Base-by-base conservation (phyloP, 1,140 invertebrate species). In the Triops longicaudatus region DNA sequence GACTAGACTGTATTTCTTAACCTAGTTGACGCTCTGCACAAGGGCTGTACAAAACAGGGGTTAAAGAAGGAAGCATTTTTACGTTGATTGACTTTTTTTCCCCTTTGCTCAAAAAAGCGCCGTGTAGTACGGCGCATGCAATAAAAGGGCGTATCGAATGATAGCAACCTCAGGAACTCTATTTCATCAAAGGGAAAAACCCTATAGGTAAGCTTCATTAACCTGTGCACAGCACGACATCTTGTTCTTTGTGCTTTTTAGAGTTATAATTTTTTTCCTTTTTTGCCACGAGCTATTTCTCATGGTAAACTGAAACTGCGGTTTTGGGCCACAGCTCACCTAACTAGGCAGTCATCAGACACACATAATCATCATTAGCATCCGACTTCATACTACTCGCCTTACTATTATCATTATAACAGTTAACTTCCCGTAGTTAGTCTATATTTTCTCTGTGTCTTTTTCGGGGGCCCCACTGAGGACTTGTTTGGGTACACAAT, bases 311-410 rank as follows among this genome's bases (percentile, higher is more conserved):
- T 22, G 22, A 63, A 63, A 63, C 50, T 63, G 50, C 22, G 50
- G 50, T 63, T 63, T 63, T 63, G 14, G 22, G 31, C 31, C 31
- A 37, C 31, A 37, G 31, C 31, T 37, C 14, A 63, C 50, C 50
- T 22, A 63, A 63, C 50, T 63, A 63, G 50, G 50, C 50, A 63
- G 50, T n/a, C 50, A 63, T 63, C 50, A 63, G 50, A 63, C 50
- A 63, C 50, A 63, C 50, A 63, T 63, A 17, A 63, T 63, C 50
- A 63, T 63, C 50, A 63, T 63, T 63, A 63, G 50, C 50, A 63
- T 63, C 50, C 50, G 22, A 63, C 50, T 63, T 63, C 50, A 63
- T 63, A 63, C 14, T 63, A 63, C 50, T 63, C n/a, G 50, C 50
- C 14, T 63, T 17, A 63, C 50, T n/a, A 22, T 22, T n/a, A 22